A percentile compares a stretch with the other conserved stretches of the same genome.
These are phyloP conservation scores for Triplophysa bombifrons DNA, from an alignment of 2,797 vertebrate species.

Conservation along the genomic window DNA sequence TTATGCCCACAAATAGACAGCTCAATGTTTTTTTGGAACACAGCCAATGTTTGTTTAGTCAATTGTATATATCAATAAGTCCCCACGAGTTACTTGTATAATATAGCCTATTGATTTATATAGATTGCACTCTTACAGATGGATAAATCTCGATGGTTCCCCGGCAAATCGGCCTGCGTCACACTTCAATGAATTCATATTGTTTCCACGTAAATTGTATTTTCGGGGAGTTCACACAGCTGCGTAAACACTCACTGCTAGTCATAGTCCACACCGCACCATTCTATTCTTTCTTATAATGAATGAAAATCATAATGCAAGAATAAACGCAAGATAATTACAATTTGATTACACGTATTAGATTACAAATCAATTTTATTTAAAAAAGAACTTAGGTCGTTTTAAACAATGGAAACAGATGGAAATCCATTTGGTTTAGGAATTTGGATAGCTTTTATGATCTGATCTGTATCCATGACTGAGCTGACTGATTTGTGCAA, in stretches of 20 bases:
- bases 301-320: conserved; percentile 7
- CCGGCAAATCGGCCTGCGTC: neutral
- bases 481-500: neutral
- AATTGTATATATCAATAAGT: conserved; percentile 1
- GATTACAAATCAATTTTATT: neutral
- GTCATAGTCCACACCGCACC: conserved; percentile 28
- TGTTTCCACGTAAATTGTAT: conserved; percentile 12
- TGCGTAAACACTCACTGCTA: conserved; percentile 50
- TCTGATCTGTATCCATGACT: neutral
- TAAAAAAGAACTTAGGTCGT: neutral
- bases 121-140: neutral
- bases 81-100: conserved; percentile 28
- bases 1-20: neutral
- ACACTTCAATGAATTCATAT: neutral
- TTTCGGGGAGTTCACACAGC: conserved; percentile 48
- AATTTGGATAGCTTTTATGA: neutral
- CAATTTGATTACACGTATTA: neutral
- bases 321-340: neutral
- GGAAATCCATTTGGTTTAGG: neutral
- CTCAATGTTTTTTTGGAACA: neutral
- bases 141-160: conserved; percentile 1
- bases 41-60: conserved; percentile 19
- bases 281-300: neutral
- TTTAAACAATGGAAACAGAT: neutral
- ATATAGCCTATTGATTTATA: neutral